phyloP scores from a whole-genome alignment of 2,888 invertebrate genomes.

The Thysanoteuthis rhombus region DNA sequence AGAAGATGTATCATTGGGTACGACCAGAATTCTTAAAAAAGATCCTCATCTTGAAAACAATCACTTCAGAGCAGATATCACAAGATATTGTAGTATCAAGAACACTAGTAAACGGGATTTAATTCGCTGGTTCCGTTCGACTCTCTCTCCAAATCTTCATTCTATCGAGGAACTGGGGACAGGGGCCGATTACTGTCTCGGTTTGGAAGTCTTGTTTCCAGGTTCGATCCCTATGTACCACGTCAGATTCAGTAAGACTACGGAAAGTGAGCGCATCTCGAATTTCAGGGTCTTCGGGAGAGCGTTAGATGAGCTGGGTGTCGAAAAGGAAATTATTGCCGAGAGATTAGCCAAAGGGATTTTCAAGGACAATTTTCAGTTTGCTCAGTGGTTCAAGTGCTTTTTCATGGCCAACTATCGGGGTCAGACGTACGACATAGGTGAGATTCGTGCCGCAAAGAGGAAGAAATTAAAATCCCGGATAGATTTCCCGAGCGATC shows the following conservation, averaged over 20 bases:
- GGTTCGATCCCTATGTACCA: background rate
- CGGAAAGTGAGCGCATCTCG: background rate
- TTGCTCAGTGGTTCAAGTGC: background rate
- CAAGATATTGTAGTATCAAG: background rate
- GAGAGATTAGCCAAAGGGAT: background rate
- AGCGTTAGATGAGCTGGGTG: background rate
- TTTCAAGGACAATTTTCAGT: slow-evolving; percentile 16
- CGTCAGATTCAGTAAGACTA: background rate
- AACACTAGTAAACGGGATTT: background rate
- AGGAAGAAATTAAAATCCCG: background rate
- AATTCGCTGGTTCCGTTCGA: background rate
- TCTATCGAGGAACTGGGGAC: background rate
- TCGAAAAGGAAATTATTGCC: background rate
- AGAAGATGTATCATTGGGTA: background rate
- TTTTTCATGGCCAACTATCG: background rate
- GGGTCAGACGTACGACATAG: background rate
- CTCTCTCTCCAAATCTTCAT: background rate
- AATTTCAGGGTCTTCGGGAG: background rate
- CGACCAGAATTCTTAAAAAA: background rate
- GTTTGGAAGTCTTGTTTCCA: slow-evolving; percentile 15
- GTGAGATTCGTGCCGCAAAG: background rate
- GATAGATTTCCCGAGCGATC: background rate
- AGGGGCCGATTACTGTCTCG: background rate
- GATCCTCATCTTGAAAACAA: background rate
- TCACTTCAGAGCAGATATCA: background rate